Evolutionary conservation across 2,888 invertebrate genomes (phyloP), one percentile per base, ranked within the genome.

Genomic region (Psylliodes chrysocephalus): DNA sequence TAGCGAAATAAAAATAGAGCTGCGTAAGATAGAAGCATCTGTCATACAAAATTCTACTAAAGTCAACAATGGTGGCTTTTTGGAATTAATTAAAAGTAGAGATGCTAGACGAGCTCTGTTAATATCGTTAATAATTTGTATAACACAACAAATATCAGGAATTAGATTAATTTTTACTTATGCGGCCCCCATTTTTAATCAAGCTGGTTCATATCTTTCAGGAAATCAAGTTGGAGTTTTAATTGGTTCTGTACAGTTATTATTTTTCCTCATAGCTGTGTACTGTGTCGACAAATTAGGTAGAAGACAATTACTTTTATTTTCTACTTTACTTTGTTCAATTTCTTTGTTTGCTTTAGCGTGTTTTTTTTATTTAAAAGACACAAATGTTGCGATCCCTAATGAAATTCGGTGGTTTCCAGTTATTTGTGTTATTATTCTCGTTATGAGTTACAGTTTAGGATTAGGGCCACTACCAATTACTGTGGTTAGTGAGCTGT

Each of bases 141-240:
- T 92, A 94, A 91, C 87, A 91, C 92, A 92, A 75, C 92, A 93
- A 79, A 87, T 90, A 76, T 89, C 90, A 57, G 92, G 92, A 63
- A 86, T 92, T 71, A 91, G 91, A 81, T 91, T 91, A 0, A 90
- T 92, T 66, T 89, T 92, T 72, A 91, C 91, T 81, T 92, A 91
- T 78, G 89, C 91, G 0, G 86, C 86, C 63, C 84, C 85, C 53
- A 92, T 93, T 73, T 91, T 93, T 80, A 72, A 84, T 38, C 88
- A 88, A 1, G 89, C 91, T 7, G 90, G 90, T 18, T 89, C 88
- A 63, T 80, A 86, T 12, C 82, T 92, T 64, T 75, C 85, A 67
- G 84, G 91, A 0, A 85, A 85, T 8, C 74, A 88, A 5, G 88
- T 91, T 7, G 88, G 92, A 14, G 91, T 94, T 64, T 86, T 92